These are phyloP conservation scores for Cecidostiba fungosa DNA, from an alignment of 2,888 invertebrate species.

Conservation along the genomic window DNA sequence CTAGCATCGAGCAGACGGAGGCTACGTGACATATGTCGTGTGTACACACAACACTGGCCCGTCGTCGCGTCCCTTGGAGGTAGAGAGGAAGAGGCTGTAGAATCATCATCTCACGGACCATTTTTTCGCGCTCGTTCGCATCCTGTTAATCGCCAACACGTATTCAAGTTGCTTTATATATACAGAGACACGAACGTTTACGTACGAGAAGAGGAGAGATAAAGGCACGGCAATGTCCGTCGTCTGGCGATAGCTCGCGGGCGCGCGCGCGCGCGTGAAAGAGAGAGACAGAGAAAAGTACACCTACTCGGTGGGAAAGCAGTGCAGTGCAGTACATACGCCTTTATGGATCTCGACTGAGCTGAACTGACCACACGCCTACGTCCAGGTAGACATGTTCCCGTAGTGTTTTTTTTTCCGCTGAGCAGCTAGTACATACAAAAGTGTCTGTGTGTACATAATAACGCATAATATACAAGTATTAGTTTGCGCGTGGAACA, in stretches of 20 bases:
- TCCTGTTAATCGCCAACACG: too few relatives aligned
- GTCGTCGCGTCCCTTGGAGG: not conserved
- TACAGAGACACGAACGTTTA: too few relatives aligned
- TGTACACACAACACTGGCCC: not conserved
- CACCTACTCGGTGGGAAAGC: constrained; percentile 13
- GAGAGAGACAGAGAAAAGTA: not conserved
- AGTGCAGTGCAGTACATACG: not conserved
- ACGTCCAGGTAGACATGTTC: constrained; percentile 1
- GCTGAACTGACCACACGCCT: not conserved
- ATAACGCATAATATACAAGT: not conserved
- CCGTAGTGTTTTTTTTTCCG: not conserved
- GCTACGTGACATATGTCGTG: constrained; percentile 32
- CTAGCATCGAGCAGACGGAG: not conserved
- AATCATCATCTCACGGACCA: not conserved
- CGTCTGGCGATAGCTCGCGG: constrained; percentile 27
- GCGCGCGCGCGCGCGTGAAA: not conserved
- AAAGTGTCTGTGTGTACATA: not conserved
- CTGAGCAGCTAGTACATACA: not conserved
- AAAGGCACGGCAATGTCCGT: not conserved
- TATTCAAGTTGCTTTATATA: too few relatives aligned
- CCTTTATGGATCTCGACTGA: constrained; percentile 39
- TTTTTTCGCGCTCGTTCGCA: not conserved
- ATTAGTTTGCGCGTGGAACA: not conserved
- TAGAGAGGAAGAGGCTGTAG: not conserved
- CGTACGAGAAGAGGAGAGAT: not conserved